Evolutionary conservation across 2,888 invertebrate species (phyloP).

Genomic region (Drosophila cracens): DNA sequence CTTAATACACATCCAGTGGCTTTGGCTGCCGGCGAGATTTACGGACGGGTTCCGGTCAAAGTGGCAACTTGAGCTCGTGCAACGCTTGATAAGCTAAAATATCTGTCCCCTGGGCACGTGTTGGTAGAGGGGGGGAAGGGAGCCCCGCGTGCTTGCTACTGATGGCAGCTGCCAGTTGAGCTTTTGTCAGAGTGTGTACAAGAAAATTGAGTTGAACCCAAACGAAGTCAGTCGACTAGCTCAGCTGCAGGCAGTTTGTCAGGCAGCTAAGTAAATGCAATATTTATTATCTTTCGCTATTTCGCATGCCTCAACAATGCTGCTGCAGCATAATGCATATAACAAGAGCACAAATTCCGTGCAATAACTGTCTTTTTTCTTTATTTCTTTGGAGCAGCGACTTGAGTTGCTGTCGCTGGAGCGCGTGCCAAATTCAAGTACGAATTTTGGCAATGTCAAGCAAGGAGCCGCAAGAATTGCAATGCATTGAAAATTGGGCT

Average conservation of each 20-base stretch:
- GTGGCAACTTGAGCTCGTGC: constrained; percentile 33
- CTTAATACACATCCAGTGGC: constrained; percentile 61
- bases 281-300: constrained; percentile 25
- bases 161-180: constrained; percentile 23
- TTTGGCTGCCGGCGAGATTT: constrained; percentile 49
- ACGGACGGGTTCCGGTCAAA: constrained; percentile 27
- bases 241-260: constrained; percentile 34
- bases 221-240: constrained; percentile 30
- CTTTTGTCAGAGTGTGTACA: constrained; percentile 27
- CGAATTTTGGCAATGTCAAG: constrained; percentile 19
- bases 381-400: background rate
- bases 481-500: constrained; percentile 24
- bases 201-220: constrained; percentile 51
- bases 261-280: constrained; percentile 33
- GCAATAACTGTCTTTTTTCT: background rate
- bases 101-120: constrained; percentile 38
- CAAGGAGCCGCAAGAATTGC: constrained; percentile 20
- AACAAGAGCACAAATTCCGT: background rate
- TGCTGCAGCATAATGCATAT: background rate
- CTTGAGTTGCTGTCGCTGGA: constrained; percentile 1
- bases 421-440: constrained; percentile 22
- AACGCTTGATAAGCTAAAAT: constrained; percentile 47
- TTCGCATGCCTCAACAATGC: background rate
- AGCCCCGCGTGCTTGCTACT: background rate
- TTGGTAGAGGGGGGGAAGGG: no score